Conservation (phyloP, 1,140 invertebrate species). For the Monochamus saltuarius region DNA sequence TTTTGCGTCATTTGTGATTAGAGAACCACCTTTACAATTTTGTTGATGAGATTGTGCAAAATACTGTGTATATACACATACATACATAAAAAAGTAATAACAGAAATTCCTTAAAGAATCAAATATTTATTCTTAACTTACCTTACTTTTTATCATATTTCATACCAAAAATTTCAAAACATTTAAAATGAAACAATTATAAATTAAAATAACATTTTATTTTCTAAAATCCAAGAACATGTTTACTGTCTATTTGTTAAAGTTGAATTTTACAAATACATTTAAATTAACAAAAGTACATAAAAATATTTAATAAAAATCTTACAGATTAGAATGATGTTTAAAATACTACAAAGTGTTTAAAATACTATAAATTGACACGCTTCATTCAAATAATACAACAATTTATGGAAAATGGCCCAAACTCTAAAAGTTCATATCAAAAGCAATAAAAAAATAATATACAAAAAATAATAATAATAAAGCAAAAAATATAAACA, state of each 20-base stretch:
- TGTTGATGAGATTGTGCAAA: too few relatives aligned
- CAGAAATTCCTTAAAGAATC: too few relatives aligned
- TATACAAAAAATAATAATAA: background rate
- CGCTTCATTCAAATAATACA: background rate
- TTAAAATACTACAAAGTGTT: too few relatives aligned
- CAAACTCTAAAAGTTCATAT: background rate
- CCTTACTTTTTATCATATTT: too few relatives aligned
- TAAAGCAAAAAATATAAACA: constrained; percentile 2
- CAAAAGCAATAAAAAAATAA: background rate
- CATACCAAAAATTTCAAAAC: too few relatives aligned
- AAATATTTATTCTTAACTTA: too few relatives aligned
- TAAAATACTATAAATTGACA: background rate
- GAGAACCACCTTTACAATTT: too few relatives aligned
- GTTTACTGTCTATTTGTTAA: constrained; percentile 36
- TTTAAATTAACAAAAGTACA: constrained; percentile 10
- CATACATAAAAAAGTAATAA: too few relatives aligned
- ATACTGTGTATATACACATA: too few relatives aligned
- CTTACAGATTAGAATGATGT: too few relatives aligned
- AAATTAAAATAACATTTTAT: constrained; percentile 42
- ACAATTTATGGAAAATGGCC: background rate
- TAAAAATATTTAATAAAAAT: too few relatives aligned
- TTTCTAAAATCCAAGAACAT: constrained; percentile 39
- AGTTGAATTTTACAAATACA: constrained; percentile 19
- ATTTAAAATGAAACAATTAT: background rate
- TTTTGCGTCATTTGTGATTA: too few relatives aligned